A percentile compares a stretch with the other conserved stretches of the same genome.
Evolutionary conservation across 2,113 vertebrate genomes (phyloP).

Genomic region (Nothoprocta perdicaria): DNA sequence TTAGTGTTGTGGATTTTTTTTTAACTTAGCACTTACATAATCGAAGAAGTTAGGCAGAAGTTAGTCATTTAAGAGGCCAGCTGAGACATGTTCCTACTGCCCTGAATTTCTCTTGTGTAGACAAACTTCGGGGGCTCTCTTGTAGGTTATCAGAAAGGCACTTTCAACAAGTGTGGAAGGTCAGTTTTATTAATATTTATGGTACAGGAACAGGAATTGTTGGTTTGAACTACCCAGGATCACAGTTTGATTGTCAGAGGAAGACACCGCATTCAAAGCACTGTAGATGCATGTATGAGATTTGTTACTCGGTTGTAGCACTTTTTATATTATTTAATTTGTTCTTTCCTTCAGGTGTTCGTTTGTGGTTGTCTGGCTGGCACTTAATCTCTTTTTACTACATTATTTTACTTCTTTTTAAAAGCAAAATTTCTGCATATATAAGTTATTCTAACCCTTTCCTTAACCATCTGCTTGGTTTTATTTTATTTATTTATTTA

Average conservation of each 20-base stretch:
- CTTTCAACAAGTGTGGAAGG: neutral
- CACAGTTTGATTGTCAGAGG: neutral
- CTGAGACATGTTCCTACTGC: neutral
- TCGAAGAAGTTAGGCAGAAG: neutral
- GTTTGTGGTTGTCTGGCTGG: constrained; percentile 78
- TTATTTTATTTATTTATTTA: neutral
- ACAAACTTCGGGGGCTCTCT: neutral
- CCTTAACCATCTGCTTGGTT: constrained; percentile 27
- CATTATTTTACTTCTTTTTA: constrained; percentile 49
- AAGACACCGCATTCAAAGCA: constrained; percentile 5
- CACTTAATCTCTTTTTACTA: constrained; percentile 77
- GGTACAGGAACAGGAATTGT: constrained; percentile 27
- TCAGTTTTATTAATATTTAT: neutral
- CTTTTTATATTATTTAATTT: constrained; percentile 42
- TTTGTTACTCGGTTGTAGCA: neutral
- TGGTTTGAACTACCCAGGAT: constrained; percentile 72
- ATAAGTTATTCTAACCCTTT: constrained; percentile 48
- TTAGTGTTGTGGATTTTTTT: neutral
- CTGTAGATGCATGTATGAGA: neutral
- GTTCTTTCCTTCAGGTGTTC: constrained; percentile 78
- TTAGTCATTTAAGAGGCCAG: neutral
- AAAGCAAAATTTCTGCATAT: constrained; percentile 52
- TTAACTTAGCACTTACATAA: neutral
- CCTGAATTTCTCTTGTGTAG: neutral
- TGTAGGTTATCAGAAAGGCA: neutral